Evolutionary conservation across 2,888 invertebrate genomes (phyloP), one percentile per base, ranked within the genome.

Genomic region (Tipula vernalis): DNA sequence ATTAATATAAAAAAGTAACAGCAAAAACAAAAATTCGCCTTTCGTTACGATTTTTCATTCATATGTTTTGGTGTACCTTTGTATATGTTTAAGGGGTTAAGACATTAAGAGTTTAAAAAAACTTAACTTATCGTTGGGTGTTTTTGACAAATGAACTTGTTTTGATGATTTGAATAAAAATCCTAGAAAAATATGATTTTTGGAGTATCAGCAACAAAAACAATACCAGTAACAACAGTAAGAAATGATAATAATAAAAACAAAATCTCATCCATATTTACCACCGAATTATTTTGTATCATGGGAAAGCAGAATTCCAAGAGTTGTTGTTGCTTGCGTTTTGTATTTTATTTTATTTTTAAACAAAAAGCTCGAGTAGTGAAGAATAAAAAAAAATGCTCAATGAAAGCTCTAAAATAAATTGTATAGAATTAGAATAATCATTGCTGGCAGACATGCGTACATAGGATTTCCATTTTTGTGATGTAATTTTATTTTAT

Each of bases 341-440:
- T 71, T 15, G 10, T n/a, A n/a, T n/a, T n/a, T n/a, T 71, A 71
- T 71, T 71, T 71, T 71, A 28, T 71, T 71, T 28, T 71, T 15
- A 51, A 47, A 47, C 28, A 28, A 28, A 71, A 71, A 71, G 71
- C 28, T 71, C 28, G 18, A 28, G 71, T 71, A 71, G 71, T 71
- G 28, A 71, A 8, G 28, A n/a, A n/a, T n/a, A n/a, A 71, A 71
- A 57, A 71, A 71, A 28, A 42, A 42, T 42, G 51, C 28, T 71
- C 71, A 71, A 71, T 71, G 71, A 71, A 71, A 71, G 28, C 71
- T 71, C 71, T 71, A 71, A 71, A 71, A 71, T 71, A 71, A 71
- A 71, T 71, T 71, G 71, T 71, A 71, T 71, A 71, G 71, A 71
- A 71, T 71, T 71, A 71, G 71, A 71, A 71, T 71, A 71, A 71